Evolutionary conservation across 2,797 vertebrate species (phyloP).

Genomic region (Rhodeus uyekii): DNA sequence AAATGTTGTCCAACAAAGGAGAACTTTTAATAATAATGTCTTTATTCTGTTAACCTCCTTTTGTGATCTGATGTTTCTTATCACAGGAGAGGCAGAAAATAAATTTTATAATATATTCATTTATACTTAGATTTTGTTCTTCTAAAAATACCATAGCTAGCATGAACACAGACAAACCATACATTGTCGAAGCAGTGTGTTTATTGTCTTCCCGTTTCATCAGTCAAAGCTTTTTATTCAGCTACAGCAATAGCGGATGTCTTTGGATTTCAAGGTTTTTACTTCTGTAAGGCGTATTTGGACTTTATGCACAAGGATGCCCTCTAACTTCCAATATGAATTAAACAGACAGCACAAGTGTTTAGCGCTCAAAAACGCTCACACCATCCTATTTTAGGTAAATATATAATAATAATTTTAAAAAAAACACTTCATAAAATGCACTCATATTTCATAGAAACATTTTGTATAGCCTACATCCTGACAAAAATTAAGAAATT

Average conservation of each 20-base stretch:
- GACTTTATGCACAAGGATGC: not conserved
- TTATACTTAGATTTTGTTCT: too few species aligned
- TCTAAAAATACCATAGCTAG: not conserved
- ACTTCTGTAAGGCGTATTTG: not conserved
- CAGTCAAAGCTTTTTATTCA: not conserved
- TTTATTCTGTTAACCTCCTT: not conserved
- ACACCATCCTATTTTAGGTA: not conserved
- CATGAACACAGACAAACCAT: not conserved
- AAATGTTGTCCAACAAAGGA: not conserved
- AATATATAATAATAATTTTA: not conserved
- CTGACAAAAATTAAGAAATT: not conserved
- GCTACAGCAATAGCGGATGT: not conserved
- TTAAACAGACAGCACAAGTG: not conserved
- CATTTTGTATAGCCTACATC: not conserved
- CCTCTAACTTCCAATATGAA: not conserved
- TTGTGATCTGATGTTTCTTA: not conserved
- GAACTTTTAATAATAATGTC: not conserved
- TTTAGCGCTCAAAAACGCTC: not conserved
- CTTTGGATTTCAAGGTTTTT: not conserved
- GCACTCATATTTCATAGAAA: not conserved
- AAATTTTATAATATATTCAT: too few species aligned
- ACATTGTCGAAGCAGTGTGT: not conserved
- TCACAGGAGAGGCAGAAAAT: not conserved
- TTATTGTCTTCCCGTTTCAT: not conserved
- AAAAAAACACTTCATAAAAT: not conserved